Percentiles rank a stretch among this genome's conserved stretches.
These are phyloP conservation scores for Lutraria rhynchaena DNA, from an alignment of 1,140 invertebrate species.

Conservation along the genomic window DNA sequence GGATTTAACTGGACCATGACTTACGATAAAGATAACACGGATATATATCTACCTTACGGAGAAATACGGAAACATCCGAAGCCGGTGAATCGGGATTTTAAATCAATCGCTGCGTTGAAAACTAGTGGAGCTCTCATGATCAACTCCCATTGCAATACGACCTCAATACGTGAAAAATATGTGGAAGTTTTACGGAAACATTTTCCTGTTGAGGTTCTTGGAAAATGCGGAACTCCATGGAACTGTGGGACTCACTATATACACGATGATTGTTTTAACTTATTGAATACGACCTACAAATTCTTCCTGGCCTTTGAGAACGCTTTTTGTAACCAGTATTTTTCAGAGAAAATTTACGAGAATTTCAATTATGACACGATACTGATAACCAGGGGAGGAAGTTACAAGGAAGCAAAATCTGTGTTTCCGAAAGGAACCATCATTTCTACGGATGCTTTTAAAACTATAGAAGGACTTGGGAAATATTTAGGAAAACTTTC, in stretches of 20 bases:
- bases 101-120: slow-evolving; percentile 1
- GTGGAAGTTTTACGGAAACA: slow-evolving; percentile 26
- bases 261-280: slow-evolving; percentile 43
- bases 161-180: slow-evolving; percentile 20
- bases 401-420: not conserved
- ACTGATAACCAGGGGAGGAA: slow-evolving; percentile 24
- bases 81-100: slow-evolving; percentile 7
- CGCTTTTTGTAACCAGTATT: slow-evolving; percentile 41
- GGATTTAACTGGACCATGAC: slow-evolving; percentile 54
- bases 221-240: slow-evolving; percentile 40
- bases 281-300: slow-evolving; percentile 45
- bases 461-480: slow-evolving; percentile 27
- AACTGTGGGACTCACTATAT: slow-evolving; percentile 45
- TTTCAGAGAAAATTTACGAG: slow-evolving; percentile 48
- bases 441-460: slow-evolving; percentile 39
- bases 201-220: slow-evolving; percentile 10
- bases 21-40: slow-evolving; percentile 45
- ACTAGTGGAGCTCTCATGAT: slow-evolving; percentile 35
- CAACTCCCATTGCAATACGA: slow-evolving; percentile 43
- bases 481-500: slow-evolving; percentile 20
- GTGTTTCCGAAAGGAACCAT: slow-evolving; percentile 27
- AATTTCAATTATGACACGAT: slow-evolving; percentile 50
- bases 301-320: slow-evolving; percentile 55
- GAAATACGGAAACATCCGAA: slow-evolving; percentile 32
- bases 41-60: slow-evolving; percentile 47